These are phyloP conservation scores for Craterocephalus amniculus DNA, from an alignment of 2,797 vertebrate genomes.

Conservation along the genomic window DNA sequence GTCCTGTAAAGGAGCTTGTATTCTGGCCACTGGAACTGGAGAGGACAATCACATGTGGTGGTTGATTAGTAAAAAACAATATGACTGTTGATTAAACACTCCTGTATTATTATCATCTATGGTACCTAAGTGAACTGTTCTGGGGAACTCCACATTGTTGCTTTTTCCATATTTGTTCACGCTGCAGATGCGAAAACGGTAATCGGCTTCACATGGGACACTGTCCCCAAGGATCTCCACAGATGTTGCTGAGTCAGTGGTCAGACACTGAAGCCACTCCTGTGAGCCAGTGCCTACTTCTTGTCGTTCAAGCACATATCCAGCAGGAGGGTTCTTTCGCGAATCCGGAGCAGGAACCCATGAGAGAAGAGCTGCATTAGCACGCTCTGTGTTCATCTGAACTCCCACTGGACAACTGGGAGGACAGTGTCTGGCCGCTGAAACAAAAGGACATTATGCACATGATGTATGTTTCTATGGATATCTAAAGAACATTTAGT, in stretches of 20 bases:
- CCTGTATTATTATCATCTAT: neutral
- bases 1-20: slow-evolving; percentile 90
- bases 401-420: slow-evolving; percentile 88
- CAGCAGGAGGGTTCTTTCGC: slow-evolving; percentile 85
- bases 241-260: slow-evolving; percentile 88
- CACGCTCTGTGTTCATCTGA: slow-evolving; percentile 89
- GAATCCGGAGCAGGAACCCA: slow-evolving; percentile 89
- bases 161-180: slow-evolving; percentile 93
- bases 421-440: slow-evolving; percentile 89
- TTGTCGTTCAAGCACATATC: slow-evolving; percentile 91
- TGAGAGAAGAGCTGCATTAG: slow-evolving; percentile 89
- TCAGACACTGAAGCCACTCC: slow-evolving; percentile 94
- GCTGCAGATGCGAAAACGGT: slow-evolving; percentile 91
- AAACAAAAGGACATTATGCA: slow-evolving; percentile 32
- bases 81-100: neutral
- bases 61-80: neutral
- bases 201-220: slow-evolving; percentile 90
- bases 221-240: slow-evolving; percentile 94
- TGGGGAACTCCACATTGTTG: slow-evolving; percentile 90
- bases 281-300: slow-evolving; percentile 86
- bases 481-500: neutral
- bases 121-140: slow-evolving; percentile 91
- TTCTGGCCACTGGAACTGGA: slow-evolving; percentile 90
- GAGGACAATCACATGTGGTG: slow-evolving; percentile 10
- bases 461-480: neutral